Percentiles rank a stretch among this genome's conserved stretches.
These are phyloP conservation scores for Lordiphosa stackelbergi DNA, from an alignment of 1,140 invertebrate genomes.

Conservation along the genomic window DNA sequence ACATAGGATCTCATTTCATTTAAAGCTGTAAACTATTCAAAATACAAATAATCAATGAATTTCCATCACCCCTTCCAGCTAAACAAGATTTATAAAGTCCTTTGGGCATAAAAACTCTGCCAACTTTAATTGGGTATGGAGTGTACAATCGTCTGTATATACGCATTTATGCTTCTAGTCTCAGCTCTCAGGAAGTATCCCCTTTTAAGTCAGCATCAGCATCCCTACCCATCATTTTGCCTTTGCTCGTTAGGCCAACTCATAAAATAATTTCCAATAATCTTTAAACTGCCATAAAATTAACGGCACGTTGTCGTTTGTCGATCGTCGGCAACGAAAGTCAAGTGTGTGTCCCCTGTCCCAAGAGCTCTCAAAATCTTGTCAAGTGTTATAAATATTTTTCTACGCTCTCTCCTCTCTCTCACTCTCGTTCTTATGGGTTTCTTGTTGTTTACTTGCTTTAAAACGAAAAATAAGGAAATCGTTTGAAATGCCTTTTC, in stretches of 20 bases:
- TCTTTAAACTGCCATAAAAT: constrained; percentile 72
- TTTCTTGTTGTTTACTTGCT: constrained; percentile 18
- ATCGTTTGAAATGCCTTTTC: constrained; percentile 52
- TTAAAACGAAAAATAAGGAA: constrained; percentile 30
- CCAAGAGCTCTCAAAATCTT: constrained; percentile 49
- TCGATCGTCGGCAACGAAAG: constrained; percentile 20
- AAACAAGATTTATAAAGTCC: no score
- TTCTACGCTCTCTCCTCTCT: constrained; percentile 39
- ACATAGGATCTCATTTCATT: no score
- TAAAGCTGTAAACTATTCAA: no score
- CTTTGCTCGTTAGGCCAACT: constrained; percentile 57
- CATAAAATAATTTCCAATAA: constrained; percentile 74
- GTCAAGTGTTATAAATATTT: constrained; percentile 74
- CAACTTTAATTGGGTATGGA: no score
- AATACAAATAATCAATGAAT: no score
- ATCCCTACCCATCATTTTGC: constrained; percentile 2
- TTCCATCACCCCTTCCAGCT: no score
- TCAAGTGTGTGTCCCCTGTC: constrained; percentile 50
- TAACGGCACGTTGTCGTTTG: constrained; percentile 59
- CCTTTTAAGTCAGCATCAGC: no score
- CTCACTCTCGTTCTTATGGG: constrained; percentile 8
- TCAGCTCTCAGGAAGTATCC: no score
- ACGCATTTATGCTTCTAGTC: no score
- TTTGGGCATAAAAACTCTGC: no score
- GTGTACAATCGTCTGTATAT: no score